A percentile compares a stretch with the other conserved stretches of the same genome.
Conservation (phyloP, 2,797 vertebrate genomes). For the Okamejei kenojei region DNA sequence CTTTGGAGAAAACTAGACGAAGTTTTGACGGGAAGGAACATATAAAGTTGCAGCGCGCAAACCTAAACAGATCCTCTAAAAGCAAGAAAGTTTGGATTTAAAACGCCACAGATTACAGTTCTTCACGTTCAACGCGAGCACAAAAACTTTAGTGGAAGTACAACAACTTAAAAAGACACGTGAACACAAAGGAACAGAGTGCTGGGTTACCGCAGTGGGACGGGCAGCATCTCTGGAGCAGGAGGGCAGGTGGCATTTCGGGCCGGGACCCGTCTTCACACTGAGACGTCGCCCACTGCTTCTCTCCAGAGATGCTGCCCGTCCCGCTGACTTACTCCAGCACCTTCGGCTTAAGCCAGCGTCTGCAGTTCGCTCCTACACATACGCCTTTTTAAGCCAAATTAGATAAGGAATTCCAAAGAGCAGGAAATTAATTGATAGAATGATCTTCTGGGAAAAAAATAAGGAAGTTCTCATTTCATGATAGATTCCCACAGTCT, state of each 20-base stretch:
- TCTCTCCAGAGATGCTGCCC: no score
- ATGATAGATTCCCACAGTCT: not conserved
- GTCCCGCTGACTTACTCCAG: no score
- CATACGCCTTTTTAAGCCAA: no score
- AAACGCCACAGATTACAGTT: constrained; percentile 25
- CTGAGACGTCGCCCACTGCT: no score
- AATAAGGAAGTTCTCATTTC: not conserved
- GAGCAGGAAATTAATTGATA: not conserved
- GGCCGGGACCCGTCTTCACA: no score
- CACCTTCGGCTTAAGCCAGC: no score
- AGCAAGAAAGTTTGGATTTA: constrained; percentile 62
- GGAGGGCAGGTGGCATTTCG: no score
- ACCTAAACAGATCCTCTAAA: constrained; percentile 49
- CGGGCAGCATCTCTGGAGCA: no score
- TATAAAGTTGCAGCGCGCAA: constrained; percentile 47
- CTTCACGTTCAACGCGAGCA: not conserved
- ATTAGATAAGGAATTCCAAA: not conserved
- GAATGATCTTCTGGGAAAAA: not conserved
- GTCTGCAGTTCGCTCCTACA: no score
- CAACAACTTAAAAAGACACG: not conserved
- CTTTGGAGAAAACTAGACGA: constrained; percentile 53
- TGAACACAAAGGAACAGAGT: no score
- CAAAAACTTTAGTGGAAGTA: not conserved
- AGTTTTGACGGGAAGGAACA: constrained; percentile 46
- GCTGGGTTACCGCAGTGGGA: no score